These are phyloP conservation scores for Pygoscelis adeliae DNA, from an alignment of 2,113 vertebrate species.

Conservation along the genomic window DNA sequence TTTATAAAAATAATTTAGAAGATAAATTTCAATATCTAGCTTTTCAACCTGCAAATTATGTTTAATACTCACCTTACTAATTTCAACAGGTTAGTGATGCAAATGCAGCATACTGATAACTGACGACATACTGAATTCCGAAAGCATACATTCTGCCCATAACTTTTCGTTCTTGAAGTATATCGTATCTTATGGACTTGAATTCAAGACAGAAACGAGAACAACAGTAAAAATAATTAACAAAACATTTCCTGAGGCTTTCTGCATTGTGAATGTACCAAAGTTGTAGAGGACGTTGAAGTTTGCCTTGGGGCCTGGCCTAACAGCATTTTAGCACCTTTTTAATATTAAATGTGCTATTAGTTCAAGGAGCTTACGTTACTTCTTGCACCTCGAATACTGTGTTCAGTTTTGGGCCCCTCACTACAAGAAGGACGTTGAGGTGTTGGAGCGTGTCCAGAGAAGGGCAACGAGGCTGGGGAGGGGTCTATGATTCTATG, in stretches of 20 bases:
- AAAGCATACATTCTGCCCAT: neutral
- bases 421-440: too few species aligned
- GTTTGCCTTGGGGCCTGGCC: neutral
- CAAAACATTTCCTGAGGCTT: neutral
- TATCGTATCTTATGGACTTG: accelerated
- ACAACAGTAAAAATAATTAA: neutral
- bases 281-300: neutral
- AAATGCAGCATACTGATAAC: neutral
- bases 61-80: neutral
- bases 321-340: neutral
- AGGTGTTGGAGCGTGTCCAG: too few species aligned
- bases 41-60: neutral
- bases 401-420: too few species aligned
- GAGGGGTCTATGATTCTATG: too few species aligned
- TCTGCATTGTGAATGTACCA: neutral
- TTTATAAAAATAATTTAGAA: neutral
- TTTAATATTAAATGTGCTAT: neutral
- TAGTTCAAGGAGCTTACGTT: neutral
- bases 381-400: too few species aligned
- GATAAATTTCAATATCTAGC: neutral
- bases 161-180: neutral
- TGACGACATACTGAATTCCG: neutral
- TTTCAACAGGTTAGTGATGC: neutral
- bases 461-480: too few species aligned
- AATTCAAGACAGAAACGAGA: neutral